Evolutionary conservation across 2,888 invertebrate species (phyloP), one percentile per base, ranked within the genome.

Genomic region (Drosophila diplacantha): DNA sequence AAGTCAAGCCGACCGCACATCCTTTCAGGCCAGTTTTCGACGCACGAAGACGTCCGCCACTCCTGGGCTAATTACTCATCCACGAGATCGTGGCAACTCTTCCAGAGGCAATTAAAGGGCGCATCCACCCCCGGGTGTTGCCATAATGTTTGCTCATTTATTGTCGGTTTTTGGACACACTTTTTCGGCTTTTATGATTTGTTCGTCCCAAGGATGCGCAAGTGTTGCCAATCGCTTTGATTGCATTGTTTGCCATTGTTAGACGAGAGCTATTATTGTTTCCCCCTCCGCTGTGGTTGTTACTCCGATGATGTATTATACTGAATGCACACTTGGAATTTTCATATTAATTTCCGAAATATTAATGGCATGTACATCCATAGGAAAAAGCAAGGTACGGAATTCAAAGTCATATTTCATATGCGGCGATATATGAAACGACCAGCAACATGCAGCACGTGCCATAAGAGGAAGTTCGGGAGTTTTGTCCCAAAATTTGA

Each of bases 211-310:
- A 79, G 79, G 79, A 82, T 79, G 74, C 75, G 73, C 80, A 81
- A 81, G 81, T 83, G 83, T 81, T 74, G 79, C 81, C 64, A 81
- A 81, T 81, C 83, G 81, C 81, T 81, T 83, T 83, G 81, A 83
- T 83, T 81, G 72, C 83, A 75, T 81, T 81, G 81, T 81, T 67
- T 70, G 63, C 60, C 52, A 67, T 81, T 81, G 74, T 77, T 77
- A 67, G 66, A 66, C 61, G 66, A 71, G 73, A 67, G 65, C 68
- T 72, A 61, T 72, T 69, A 64, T 71, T 69, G 49, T 73, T 75
- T 43, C 46, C 39, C 31, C 2, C 31, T 18, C 9, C 49, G 35
- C 29, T 26, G 24, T 35, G 31, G 43, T 49, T 60, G 54, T 54
- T 67, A 54, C 55, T 63, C 66, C 26, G 65, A 72, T 81, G 81